Evolutionary conservation across 2,888 invertebrate genomes (phyloP), one percentile per base, ranked within the genome.

Genomic region (Amphipoea oculea): DNA sequence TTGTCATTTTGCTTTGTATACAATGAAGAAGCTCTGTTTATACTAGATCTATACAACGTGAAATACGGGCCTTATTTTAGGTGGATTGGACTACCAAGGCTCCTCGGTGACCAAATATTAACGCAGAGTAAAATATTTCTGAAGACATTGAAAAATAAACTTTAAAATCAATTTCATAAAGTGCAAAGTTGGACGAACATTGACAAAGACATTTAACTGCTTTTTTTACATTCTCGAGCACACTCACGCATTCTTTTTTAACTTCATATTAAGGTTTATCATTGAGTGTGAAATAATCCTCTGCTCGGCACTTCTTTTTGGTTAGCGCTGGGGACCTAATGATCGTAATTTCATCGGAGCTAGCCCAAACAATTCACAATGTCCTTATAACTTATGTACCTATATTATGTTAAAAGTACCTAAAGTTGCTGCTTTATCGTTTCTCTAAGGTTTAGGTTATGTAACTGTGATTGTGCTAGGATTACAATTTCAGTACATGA

Each of bases 401-500:
- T 80, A 57, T 63, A 29, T 51, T 73, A 51, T 82, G 68, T 78
- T 82, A 12, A 57, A 87, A 76, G 54, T 77, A n/a, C n/a, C n/a
- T n/a, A 68, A 78, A 29, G 62, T 73, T 67, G 67, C 80, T 82
- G 75, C 78, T 80, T 83, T 78, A 84, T 82, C 36, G 65, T 80
- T 77, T 79, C 63, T 72, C 67, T 75, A 85, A 81, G 73, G 36
- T 79, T 20, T 86, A 86, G 76, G 77, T 85, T 78, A 85, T 78
- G 51, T 78, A 73, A 84, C 90, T 91, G 90, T 92, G 92, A 92
- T 91, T 88, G 79, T 78, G 65, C 77, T 17, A 62, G 72, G 66
- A 79, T 82, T 87, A 88, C 86, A 85, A 73, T 88, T 86, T 85
- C 82, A 87, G 81, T 81, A 73, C 62, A 86, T 87, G 78, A 83